Evolutionary conservation across 2,888 invertebrate species (phyloP), one percentile per base, ranked within the genome.

Genomic region (Eurois occulta): DNA sequence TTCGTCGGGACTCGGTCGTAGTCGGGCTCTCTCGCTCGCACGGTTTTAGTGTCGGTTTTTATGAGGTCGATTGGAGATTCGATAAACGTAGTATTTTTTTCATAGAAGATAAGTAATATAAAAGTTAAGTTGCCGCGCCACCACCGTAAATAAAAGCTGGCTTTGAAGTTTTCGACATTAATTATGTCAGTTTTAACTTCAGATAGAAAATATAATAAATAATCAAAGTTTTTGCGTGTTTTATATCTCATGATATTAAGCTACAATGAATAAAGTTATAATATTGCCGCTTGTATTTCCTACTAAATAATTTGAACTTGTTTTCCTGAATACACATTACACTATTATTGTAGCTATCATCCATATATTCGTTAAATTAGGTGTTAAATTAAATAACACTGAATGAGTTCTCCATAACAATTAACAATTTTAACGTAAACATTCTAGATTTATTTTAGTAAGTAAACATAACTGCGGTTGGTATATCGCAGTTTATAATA

Each of bases 1-100:
- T 84, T 87, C 86, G 87, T 86, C 82, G 81, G 87, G 75, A 66
- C 80, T 79, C 84, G 85, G 77, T 86, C 88, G 84, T 85, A 72
- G 78, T 83, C 81, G 81, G 85, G 66, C 43, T 80, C 84, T 89
- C 84, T 86, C 87, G 75, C 83, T 88, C 80, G 78, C 84, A 86
- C 81, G 16, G 0, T 69, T 32, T 70, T 72, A 72, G 11, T 38
- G 41, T 13, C 38, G 64, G 75, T 64, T 84, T 81, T 32, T 66
- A 76, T 67, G 35, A 52, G 32, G 73, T 21, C n/a, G 13, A 55
- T 28, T 60, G 16, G 28, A 48, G 28, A 21, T 66, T 58, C 24
- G 16, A 38, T 66, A 41, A 38, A 21, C 28, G 24, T 43, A 7
- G 1, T 60, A 1, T 58, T 24, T 67, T 66, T 65, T 55, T 38